These are phyloP conservation scores for Tenthredo distinguenda DNA, from an alignment of 2,888 invertebrate genomes.

Conservation along the genomic window DNA sequence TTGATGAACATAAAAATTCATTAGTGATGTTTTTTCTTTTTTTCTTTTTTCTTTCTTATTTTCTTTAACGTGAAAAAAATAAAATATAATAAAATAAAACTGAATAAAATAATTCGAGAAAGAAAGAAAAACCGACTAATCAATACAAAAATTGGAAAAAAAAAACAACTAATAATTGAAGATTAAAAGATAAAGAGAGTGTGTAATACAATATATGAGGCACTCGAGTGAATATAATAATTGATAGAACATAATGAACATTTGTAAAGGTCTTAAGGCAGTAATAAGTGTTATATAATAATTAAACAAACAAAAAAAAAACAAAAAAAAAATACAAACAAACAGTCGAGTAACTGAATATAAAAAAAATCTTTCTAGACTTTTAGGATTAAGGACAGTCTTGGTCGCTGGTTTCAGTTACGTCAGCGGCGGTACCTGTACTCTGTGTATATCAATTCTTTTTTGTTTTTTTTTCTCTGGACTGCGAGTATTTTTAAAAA, in stretches of 20 bases:
- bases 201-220: not conserved
- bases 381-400: constrained; percentile 64
- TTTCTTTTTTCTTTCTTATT: not conserved
- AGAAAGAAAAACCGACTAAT: constrained; percentile 34
- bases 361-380: constrained; percentile 60
- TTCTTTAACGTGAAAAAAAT: constrained; percentile 8
- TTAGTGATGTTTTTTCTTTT: not conserved
- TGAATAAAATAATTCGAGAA: not conserved
- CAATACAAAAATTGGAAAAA: not conserved
- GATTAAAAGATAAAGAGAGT: constrained; percentile 12
- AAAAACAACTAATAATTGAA: constrained; percentile 9
- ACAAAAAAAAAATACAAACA: constrained; percentile 46
- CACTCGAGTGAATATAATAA: constrained; percentile 36
- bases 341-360: constrained; percentile 54
- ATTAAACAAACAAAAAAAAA: constrained; percentile 58
- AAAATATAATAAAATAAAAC: not conserved
- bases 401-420: constrained; percentile 66
- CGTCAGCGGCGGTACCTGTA: constrained; percentile 69
- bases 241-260: constrained; percentile 63
- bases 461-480: constrained; percentile 56
- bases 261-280: constrained; percentile 67
- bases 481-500: constrained; percentile 68
- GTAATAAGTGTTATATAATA: constrained; percentile 68
- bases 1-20: not conserved
- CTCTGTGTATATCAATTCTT: constrained; percentile 68